Evolutionary conservation across 2,113 vertebrate species (phyloP), one percentile per base, ranked within the genome.

Genomic region (Poeciliopsis occidentalis): DNA sequence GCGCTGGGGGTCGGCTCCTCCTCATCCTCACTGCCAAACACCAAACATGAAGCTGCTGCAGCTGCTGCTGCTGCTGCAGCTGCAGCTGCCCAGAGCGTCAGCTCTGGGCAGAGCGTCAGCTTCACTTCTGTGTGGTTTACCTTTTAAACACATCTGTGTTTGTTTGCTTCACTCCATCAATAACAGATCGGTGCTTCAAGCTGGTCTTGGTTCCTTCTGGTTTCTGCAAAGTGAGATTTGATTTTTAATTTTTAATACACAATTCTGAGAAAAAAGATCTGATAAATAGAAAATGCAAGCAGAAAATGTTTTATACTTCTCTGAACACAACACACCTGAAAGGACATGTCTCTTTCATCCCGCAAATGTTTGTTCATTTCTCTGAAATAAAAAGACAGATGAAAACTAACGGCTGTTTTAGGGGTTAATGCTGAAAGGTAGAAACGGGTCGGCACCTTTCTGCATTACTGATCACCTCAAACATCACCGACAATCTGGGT

Each of bases 321-420:
- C 13, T 63, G 10, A 24, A 64, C 31, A 60, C 4, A 0, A 22
- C n/a, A 85, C 66, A 95, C 94, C 85, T 93, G 91, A 81, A 94
- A 93, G 85, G 83, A 81, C n/a, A 96, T 92, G 80, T 99, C 96
- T 8, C 85, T 92, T 76, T 98, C 96, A 85, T 98, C 97, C 73
- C 91, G 94, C 80, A 99, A 95, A 83, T 97, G 94, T 88, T 98
- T 99, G 91, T 99, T 99, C 88, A 96, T 96, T 94, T 99, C 97
- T 89, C 97, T 99, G 82, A 17, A 61, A 2, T 83, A 76, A 10
- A 29, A 1, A 74, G 30, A 41, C 34, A 44, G 29, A 64, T 8
- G 41, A 68, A 47, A 47, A 17, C 17, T 6, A 47, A 47, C 17
- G 1, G 44, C 44, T 47, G 15, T 47, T 47, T 47, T 19, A 47